A percentile compares a stretch with the other conserved stretches of the same genome.
phyloP scores from a whole-genome alignment of 2,113 vertebrate species.

The Tricholaema leucomelas region DNA sequence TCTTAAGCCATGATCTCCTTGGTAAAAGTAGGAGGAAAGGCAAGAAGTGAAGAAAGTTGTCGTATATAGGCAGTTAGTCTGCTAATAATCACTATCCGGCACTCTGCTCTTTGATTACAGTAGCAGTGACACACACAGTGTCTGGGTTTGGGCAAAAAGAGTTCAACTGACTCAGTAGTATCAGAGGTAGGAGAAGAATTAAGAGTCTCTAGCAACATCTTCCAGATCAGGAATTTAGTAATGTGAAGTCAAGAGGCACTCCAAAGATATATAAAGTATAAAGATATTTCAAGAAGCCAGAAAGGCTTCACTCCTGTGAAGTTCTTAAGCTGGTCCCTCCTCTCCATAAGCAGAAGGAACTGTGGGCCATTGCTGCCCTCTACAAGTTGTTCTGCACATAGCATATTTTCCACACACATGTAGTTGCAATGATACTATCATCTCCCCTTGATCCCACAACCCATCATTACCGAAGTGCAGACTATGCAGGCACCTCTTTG shows the following conservation, averaged over 20 bases:
- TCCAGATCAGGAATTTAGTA: constrained; percentile 16
- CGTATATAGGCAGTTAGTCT: background rate
- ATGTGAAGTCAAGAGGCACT: constrained; percentile 6
- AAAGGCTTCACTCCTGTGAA: background rate
- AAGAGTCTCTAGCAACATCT: background rate
- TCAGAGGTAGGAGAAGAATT: background rate
- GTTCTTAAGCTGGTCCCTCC: background rate
- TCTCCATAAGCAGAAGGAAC: background rate
- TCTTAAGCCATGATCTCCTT: background rate
- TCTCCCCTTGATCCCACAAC: constrained; percentile 26
- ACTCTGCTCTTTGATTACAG: background rate
- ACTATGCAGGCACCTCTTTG: constrained; percentile 14
- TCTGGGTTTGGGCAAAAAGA: background rate
- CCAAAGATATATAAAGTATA: background rate
- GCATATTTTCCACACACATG: background rate
- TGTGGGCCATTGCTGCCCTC: constrained; percentile 75
- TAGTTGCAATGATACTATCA: constrained; percentile 43
- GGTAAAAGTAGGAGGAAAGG: background rate
- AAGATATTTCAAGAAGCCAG: constrained; percentile 25
- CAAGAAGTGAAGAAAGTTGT: background rate
- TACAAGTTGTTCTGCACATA: constrained; percentile 55
- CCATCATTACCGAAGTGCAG: constrained; percentile 33
- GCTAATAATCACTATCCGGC: background rate
- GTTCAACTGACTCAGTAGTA: background rate
- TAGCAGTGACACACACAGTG: background rate